Evolutionary conservation across 2,113 vertebrate genomes (phyloP).

Genomic region (Hylia prasina): DNA sequence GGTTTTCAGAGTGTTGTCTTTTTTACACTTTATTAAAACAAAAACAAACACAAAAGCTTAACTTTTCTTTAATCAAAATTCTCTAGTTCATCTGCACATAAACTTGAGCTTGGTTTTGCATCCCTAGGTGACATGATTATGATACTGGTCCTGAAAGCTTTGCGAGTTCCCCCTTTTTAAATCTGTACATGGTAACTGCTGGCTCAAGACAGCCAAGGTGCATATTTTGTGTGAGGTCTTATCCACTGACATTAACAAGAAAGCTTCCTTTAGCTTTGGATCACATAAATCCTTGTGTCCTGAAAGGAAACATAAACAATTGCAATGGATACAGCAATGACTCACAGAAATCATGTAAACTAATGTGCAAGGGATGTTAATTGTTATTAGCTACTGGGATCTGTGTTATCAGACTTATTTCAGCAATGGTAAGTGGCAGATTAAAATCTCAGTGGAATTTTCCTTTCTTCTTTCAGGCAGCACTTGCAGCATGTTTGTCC

Average conservation of each 20-base stretch:
- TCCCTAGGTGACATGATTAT: not conserved
- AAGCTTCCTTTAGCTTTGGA: not conserved
- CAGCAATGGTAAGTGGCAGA: constrained; percentile 20
- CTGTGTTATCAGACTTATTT: constrained; percentile 31
- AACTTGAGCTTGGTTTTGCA: not conserved
- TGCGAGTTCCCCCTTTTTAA: not conserved
- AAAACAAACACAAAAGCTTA: not conserved
- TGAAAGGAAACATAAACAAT: not conserved
- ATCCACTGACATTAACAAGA: not conserved
- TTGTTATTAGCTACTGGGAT: constrained; percentile 6
- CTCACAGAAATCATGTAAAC: not conserved
- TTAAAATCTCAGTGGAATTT: constrained; percentile 57
- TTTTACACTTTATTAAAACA: not conserved
- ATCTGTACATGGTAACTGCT: not conserved
- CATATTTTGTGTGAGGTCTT: not conserved
- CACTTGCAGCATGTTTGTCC: not conserved
- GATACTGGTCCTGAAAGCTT: not conserved
- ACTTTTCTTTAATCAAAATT: not conserved
- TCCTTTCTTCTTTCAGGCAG: constrained; percentile 43
- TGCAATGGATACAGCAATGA: not conserved
- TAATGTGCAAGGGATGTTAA: not conserved
- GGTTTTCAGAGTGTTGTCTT: not conserved
- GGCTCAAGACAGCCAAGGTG: not conserved
- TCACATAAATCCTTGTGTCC: not conserved
- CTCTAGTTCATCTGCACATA: not conserved